These are phyloP conservation scores for Leuciscus idus DNA, from an alignment of 2,113 vertebrate genomes.

Conservation along the genomic window DNA sequence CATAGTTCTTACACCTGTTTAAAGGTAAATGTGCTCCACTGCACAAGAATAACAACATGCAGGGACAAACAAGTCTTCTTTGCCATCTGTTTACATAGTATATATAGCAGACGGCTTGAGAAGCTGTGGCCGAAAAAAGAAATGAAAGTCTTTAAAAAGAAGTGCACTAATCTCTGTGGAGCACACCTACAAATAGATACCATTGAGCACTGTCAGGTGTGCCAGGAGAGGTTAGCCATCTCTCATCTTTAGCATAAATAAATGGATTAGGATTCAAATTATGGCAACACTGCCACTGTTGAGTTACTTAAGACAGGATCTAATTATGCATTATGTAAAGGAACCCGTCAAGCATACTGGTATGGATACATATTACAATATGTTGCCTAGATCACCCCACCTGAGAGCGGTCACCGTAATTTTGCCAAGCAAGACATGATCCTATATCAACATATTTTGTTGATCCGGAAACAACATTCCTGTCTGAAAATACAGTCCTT, in stretches of 20 bases:
- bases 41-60: background rate
- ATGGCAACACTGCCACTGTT: background rate
- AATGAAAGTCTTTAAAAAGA: constrained; percentile 34
- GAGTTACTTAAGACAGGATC: background rate
- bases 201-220: background rate
- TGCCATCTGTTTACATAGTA: constrained; percentile 28
- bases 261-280: background rate
- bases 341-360: background rate
- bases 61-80: background rate
- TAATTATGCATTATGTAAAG: background rate
- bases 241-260: background rate
- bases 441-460: no score
- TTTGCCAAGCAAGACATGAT: no score
- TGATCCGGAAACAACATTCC: no score
- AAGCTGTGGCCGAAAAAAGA: constrained; percentile 8
- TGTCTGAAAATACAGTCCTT: no score
- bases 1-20: background rate
- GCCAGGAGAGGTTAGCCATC: constrained; percentile 20
- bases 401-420: background rate
- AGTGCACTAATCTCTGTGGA: constrained; percentile 27
- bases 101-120: constrained; percentile 8
- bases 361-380: background rate
- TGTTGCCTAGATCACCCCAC: background rate
- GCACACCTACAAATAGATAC: constrained; percentile 27
- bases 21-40: background rate